Conservation (phyloP, 1,140 invertebrate species). For the Glomeris maerens region DNA sequence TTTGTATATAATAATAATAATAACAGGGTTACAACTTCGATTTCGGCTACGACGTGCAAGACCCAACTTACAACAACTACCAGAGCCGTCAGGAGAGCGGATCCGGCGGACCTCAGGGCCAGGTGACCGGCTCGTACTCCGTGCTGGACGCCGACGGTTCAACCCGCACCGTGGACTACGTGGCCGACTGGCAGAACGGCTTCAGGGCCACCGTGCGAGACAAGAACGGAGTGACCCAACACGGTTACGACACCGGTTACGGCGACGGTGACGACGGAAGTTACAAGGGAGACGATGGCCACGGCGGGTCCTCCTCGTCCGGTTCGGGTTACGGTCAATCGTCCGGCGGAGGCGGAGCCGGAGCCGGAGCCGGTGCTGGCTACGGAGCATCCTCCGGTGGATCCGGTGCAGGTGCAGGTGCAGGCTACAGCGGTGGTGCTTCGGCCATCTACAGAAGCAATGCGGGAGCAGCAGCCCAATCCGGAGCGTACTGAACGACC, state of each 20-base stretch:
- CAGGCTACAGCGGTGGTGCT: background rate
- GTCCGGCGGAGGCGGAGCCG: background rate
- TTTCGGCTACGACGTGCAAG: constrained; percentile 9
- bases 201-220: constrained; percentile 8
- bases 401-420: background rate
- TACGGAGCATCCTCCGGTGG: background rate
- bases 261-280: constrained; percentile 2
- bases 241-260: background rate
- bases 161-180: constrained; percentile 1
- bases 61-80: constrained; percentile 1
- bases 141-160: constrained; percentile 4
- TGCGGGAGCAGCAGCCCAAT: too few species aligned
- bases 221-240: background rate
- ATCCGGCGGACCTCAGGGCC: background rate
- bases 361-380: background rate
- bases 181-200: constrained; percentile 2
- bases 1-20: too few species aligned
- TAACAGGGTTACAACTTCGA: constrained; percentile 4
- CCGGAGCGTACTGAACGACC: too few species aligned
- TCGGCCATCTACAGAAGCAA: too few species aligned
- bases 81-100: constrained; percentile 1
- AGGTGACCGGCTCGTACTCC: constrained; percentile 5
- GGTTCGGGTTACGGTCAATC: too few species aligned
- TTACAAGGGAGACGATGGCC: background rate
- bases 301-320: too few species aligned